Conservation (phyloP, 2,113 vertebrate species). For the Phalacrocorax carbo region DNA sequence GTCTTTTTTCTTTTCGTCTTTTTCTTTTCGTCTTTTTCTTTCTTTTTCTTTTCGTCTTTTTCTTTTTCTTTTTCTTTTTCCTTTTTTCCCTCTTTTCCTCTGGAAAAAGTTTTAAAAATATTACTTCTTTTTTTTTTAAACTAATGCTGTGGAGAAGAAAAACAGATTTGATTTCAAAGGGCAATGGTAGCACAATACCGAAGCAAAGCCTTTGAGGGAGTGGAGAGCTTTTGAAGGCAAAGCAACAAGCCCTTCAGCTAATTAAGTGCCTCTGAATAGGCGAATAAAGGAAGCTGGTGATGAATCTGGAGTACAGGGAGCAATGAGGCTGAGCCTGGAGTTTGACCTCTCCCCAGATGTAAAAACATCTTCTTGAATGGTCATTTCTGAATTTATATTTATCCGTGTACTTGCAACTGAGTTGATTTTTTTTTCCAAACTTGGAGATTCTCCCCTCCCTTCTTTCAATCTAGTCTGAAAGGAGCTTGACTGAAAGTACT, state of each 20-base stretch:
- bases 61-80: background rate
- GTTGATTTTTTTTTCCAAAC: background rate
- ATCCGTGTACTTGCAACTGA: background rate
- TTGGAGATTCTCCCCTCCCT: background rate
- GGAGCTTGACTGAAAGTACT: background rate
- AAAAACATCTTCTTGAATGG: constrained; percentile 18
- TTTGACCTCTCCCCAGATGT: constrained; percentile 51
- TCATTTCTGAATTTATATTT: constrained; percentile 40
- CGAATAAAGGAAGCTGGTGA: constrained; percentile 69
- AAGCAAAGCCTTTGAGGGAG: constrained; percentile 49
- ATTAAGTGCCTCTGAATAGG: constrained; percentile 72
- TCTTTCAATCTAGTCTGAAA: background rate
- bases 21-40: accelerated
- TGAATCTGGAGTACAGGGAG: constrained; percentile 60
- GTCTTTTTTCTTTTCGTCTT: accelerated
- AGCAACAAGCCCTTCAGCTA: constrained; percentile 70
- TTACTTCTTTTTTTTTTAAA: background rate
- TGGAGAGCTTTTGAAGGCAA: constrained; percentile 67
- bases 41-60: no score
- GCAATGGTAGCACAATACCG: constrained; percentile 45
- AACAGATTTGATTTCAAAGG: constrained; percentile 71
- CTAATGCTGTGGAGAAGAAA: background rate
- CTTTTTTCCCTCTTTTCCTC: background rate
- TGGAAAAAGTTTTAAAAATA: background rate
- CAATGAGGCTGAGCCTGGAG: background rate